phyloP scores from a whole-genome alignment of 2,113 vertebrate species.

The Platysternon megacephalum region DNA sequence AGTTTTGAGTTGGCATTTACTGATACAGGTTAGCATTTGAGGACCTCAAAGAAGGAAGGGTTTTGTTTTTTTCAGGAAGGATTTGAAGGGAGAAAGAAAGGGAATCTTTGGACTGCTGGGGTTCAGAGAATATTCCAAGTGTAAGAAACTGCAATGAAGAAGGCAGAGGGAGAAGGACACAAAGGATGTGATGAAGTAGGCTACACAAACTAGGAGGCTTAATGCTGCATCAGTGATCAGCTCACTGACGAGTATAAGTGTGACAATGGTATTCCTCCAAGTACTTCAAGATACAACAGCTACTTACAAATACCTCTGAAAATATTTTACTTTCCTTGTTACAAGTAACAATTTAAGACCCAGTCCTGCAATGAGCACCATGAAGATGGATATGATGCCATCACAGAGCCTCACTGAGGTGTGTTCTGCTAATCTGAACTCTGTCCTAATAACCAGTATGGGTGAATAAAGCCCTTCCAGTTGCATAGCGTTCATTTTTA shows the following conservation, averaged over 20 bases:
- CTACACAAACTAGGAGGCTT: background rate
- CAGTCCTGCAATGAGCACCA: background rate
- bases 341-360: background rate
- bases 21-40: background rate
- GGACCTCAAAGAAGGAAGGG: background rate
- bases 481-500: too few species aligned
- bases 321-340: background rate
- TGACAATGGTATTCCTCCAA: background rate
- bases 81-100: background rate
- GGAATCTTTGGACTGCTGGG: background rate
- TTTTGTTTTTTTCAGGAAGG: background rate
- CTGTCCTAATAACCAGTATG: too few species aligned
- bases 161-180: background rate
- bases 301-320: background rate
- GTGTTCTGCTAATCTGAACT: background rate
- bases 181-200: background rate
- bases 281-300: background rate
- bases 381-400: background rate
- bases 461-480: too few species aligned
- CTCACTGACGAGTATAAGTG: background rate
- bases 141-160: background rate
- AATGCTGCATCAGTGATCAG: background rate
- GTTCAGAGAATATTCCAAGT: background rate
- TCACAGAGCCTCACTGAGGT: background rate
- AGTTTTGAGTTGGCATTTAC: background rate